Evolutionary conservation across 2,113 vertebrate genomes (phyloP), one percentile per base, ranked within the genome.

Genomic region (Cepphus grylle): DNA sequence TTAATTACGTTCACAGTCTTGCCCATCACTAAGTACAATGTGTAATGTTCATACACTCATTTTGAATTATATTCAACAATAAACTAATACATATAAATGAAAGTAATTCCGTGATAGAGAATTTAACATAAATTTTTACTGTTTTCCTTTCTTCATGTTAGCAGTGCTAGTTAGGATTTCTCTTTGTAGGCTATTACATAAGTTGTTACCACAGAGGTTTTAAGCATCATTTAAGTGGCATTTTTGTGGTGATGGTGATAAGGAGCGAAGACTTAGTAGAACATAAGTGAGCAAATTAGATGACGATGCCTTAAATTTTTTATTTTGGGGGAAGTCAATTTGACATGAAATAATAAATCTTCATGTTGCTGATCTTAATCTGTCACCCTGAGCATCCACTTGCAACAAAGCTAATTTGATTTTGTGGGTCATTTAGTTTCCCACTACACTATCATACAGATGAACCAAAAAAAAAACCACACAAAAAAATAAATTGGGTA

Each of bases 11-110:
- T 83, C 1, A 0, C 34, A 56, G 86, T 94, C 89, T 95, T 98
- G 97, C 97, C 98, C 98, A 97, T 97, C 96, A 97, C 97, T 98
- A 97, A 98, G 93, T 96, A 92, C 52, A 65, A 32, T 38, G 38
- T 93, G 73, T 94, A 87, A 38, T 53, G 36, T 94, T 84, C 19
- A 9, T 88, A 96, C 88, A 90, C 94, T 94, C 52, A 71, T 86
- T 95, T 87, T 73, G 70, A 90, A 84, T 65, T 93, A 53, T 13
- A n/a, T 56, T 87, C 43, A 49, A 22, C 65, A 91, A 65, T 73
- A 66, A 93, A 70, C 55, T 84, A 86, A 86, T 87, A 38, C 11
- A 3, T 83, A 14, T 22, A 87, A 94, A 55, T 55, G 11, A 15
- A 92, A 87, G 4, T 52, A 30, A 63, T 84, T 78, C 7, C 72